These are phyloP conservation scores for Plebejus anna DNA, from an alignment of 2,888 invertebrate species.

Conservation along the genomic window DNA sequence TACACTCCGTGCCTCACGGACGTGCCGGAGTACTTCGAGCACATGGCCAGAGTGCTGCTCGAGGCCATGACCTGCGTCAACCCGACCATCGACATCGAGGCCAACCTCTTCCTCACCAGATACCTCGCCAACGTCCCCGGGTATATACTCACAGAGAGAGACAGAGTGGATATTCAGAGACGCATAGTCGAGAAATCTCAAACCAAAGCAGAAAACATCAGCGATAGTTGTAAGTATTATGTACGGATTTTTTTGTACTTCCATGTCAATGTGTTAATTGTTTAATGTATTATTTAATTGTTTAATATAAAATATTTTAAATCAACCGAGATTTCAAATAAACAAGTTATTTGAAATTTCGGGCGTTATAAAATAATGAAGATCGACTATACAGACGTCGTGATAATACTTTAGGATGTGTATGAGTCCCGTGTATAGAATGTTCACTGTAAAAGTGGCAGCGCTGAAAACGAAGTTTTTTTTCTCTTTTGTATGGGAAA, in stretches of 20 bases:
- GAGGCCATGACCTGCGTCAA: slow-evolving; percentile 85
- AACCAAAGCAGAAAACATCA: slow-evolving; percentile 53
- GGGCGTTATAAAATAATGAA: no score
- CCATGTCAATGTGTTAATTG: background rate
- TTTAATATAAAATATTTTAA: no score
- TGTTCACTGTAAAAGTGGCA: no score
- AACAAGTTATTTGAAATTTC: no score
- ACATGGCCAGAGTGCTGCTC: slow-evolving; percentile 82
- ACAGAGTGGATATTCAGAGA: slow-evolving; percentile 52
- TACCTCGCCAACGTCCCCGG: slow-evolving; percentile 79
- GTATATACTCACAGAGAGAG: slow-evolving; percentile 68
- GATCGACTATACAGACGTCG: no score
- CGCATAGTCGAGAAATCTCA: slow-evolving; percentile 49
- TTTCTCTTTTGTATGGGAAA: no score
- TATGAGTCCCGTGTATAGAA: no score
- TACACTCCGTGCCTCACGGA: slow-evolving; percentile 81
- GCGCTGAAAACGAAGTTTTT: no score
- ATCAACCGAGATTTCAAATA: no score
- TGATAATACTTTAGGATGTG: no score
- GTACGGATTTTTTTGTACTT: background rate
- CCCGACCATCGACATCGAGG: slow-evolving; percentile 77
- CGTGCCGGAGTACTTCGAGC: slow-evolving; percentile 81
- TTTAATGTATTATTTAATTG: no score
- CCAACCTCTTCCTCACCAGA: slow-evolving; percentile 77
- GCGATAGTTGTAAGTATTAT: slow-evolving; percentile 41